A percentile compares a stretch with the other conserved stretches of the same genome.
Evolutionary conservation across 2,888 invertebrate species (phyloP).

Genomic region (Volucella inflata): DNA sequence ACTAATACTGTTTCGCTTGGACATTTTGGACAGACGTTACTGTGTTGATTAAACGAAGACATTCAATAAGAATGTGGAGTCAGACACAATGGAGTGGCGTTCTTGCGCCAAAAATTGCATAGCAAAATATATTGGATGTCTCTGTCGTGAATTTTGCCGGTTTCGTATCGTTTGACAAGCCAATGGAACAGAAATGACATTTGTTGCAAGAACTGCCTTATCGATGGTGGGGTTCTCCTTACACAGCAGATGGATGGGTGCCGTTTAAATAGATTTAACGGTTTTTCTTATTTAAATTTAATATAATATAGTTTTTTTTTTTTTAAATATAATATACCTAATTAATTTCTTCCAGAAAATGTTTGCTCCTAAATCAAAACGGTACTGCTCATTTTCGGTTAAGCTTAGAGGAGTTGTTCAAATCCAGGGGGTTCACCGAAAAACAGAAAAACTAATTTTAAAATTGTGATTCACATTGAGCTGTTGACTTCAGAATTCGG

Average conservation of each 20-base stretch:
- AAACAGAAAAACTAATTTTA: too few relatives aligned
- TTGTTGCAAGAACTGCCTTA: slow-evolving; percentile 12
- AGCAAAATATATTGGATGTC: not conserved
- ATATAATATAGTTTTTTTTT: too few relatives aligned
- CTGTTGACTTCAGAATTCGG: too few relatives aligned
- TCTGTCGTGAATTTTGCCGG: slow-evolving; percentile 16
- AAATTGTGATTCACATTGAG: too few relatives aligned
- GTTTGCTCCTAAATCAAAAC: too few relatives aligned
- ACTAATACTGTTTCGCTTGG: slow-evolving; percentile 77
- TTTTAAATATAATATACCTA: too few relatives aligned
- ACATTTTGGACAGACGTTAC: slow-evolving; percentile 67
- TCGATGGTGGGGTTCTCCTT: not conserved
- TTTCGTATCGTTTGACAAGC: not conserved
- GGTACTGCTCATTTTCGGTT: too few relatives aligned
- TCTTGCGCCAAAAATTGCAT: slow-evolving; percentile 45
- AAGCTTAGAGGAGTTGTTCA: too few relatives aligned
- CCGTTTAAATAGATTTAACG: not conserved
- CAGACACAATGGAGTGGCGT: not conserved
- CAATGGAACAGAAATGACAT: slow-evolving; percentile 8
- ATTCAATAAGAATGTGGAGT: not conserved
- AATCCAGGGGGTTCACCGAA: too few relatives aligned
- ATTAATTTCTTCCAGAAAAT: too few relatives aligned
- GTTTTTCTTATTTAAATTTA: too few relatives aligned
- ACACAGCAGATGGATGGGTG: not conserved
- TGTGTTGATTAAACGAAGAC: not conserved